Conservation (phyloP, 2,888 invertebrate genomes). For the Tipula lateralis region DNA sequence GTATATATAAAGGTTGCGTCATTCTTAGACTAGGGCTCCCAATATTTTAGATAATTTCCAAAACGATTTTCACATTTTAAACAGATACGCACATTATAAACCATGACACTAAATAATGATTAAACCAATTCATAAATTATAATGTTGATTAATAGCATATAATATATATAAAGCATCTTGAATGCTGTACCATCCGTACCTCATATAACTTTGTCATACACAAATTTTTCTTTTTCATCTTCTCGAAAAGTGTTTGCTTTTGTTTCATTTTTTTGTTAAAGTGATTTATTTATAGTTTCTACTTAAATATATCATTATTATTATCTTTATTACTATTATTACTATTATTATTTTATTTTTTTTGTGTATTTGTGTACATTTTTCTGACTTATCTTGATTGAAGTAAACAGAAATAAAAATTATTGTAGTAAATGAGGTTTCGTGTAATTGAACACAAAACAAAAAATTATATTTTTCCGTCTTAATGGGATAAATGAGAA, state of each 20-base stretch:
- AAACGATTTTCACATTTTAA: too few relatives aligned
- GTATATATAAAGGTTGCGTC: too few relatives aligned
- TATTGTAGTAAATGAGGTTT: neutral
- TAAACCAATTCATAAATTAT: neutral
- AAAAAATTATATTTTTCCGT: neutral
- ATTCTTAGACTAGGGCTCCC: too few relatives aligned
- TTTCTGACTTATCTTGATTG: neutral
- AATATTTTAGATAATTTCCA: too few relatives aligned
- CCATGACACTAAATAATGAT: too few relatives aligned
- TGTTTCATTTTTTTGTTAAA: neutral
- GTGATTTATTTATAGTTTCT: neutral
- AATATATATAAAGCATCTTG: neutral
- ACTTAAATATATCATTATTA: conserved; percentile 3
- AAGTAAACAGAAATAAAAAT: neutral
- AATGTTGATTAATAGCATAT: neutral
- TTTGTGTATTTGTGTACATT: neutral
- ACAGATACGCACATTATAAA: too few relatives aligned
- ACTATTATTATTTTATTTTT: too few relatives aligned
- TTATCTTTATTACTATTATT: neutral
- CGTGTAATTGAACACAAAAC: neutral
- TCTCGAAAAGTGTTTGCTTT: neutral
- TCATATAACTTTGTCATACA: neutral
- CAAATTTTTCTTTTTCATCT: neutral
- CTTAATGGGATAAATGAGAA: neutral
- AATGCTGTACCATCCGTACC: neutral